Percentiles rank a stretch among this genome's conserved stretches.
Evolutionary conservation across 2,888 invertebrate genomes (phyloP).

Genomic region (Caradrina kadenii): DNA sequence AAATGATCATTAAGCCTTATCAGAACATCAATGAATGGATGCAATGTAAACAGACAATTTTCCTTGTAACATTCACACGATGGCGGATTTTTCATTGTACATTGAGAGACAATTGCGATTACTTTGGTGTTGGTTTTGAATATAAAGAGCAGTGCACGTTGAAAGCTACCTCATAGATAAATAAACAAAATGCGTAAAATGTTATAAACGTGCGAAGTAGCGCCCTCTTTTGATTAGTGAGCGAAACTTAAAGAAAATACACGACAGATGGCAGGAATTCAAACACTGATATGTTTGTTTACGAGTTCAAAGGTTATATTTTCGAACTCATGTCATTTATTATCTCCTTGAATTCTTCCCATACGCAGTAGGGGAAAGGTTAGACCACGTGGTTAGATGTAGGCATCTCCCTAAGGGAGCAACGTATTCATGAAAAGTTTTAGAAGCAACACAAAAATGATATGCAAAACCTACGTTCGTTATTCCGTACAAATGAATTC

Average conservation of each 20-base stretch:
- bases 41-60: conserved; percentile 56
- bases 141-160: not conserved
- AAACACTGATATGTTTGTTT: conserved; percentile 31
- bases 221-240: conserved; percentile 32
- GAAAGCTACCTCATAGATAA: not conserved
- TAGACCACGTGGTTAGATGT: not conserved
- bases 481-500: conserved; percentile 33
- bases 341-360: not conserved
- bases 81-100: conserved; percentile 14
- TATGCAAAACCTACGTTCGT: conserved; percentile 12
- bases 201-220: not conserved
- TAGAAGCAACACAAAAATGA: not conserved
- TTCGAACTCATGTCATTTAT: not conserved
- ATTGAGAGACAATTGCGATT: not conserved
- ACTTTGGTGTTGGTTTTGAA: conserved; percentile 20
- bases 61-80: conserved; percentile 42
- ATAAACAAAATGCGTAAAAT: conserved; percentile 11
- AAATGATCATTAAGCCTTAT: conserved; percentile 48
- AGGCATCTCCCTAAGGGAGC: not conserved
- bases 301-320: conserved; percentile 19
- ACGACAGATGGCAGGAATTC: conserved; percentile 38
- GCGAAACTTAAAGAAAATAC: not conserved
- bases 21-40: conserved; percentile 60
- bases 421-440: not conserved
- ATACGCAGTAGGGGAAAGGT: too few relatives aligned